Conservation (phyloP, 2,113 vertebrate genomes). For the Nothobranchius furzeri region DNA sequence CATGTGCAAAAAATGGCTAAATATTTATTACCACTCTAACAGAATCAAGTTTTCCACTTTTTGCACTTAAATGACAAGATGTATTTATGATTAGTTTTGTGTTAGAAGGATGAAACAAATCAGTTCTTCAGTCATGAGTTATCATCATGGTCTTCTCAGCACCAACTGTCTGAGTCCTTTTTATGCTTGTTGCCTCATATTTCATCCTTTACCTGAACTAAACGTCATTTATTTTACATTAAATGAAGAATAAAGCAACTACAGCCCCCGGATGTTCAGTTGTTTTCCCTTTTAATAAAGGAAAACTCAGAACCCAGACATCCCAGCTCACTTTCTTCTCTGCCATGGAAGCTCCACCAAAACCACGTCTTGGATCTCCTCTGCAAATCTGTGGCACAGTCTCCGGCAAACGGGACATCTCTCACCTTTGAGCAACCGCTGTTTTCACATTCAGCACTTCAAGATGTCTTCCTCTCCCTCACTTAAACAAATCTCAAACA, state of each 20-base stretch:
- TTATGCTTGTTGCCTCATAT: neutral
- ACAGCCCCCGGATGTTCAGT: neutral
- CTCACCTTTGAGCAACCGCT: constrained; percentile 52
- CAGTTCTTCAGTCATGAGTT: too few relatives aligned
- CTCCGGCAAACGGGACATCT: constrained; percentile 48
- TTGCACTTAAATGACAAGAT: too few relatives aligned
- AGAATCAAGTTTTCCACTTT: too few relatives aligned
- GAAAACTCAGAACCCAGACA: constrained; percentile 18
- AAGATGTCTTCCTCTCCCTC: constrained; percentile 61
- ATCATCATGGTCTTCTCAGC: neutral
- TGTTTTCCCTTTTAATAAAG: neutral
- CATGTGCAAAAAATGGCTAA: too few relatives aligned
- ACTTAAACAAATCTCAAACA: constrained; percentile 72
- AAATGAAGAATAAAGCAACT: neutral
- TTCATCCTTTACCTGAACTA: neutral
- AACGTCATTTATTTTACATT: neutral
- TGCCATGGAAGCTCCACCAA: constrained; percentile 36
- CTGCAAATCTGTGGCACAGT: constrained; percentile 38
- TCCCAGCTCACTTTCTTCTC: constrained; percentile 17
- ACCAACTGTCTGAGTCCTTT: neutral
- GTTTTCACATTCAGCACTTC: constrained; percentile 61
- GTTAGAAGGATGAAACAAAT: too few relatives aligned
- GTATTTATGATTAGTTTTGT: too few relatives aligned
- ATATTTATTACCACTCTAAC: too few relatives aligned
- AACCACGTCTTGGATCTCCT: constrained; percentile 31